Evolutionary conservation across 2,888 invertebrate genomes (phyloP), one percentile per base, ranked within the genome.

Genomic region (Crioceris asparagi): DNA sequence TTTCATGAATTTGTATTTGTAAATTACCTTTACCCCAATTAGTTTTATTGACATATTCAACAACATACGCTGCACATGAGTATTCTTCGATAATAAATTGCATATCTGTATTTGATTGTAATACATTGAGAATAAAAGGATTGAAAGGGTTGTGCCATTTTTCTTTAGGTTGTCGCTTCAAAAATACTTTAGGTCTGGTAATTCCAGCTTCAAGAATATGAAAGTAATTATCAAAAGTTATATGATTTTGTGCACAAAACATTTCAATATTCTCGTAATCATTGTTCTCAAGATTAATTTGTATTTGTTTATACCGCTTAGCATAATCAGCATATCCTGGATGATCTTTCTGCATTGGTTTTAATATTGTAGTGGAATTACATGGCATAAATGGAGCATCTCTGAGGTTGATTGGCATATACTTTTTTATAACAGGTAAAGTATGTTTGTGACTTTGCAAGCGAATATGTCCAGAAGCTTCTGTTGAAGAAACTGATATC

Each of bases 1-100:
- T 33, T 40, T 57, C 39, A 34, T 56, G 50, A 19, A 63, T 51
- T 46, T 55, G 10, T 8, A 54, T 27, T 46, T 56, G 57, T 19
- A 64, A 48, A 45, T 61, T 47, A 44, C 60, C 58, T 16, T 58
- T 44, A 1, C 62, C 60, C 50, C 58, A 35, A 40, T 57, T 54
- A 5, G 48, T 38, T 43, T 66, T 64, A 48, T 62, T 65, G 0
- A 62, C 54, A 49, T 62, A 64, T 32, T 65, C 62, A 27, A 58
- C 59, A 15, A 66, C n/a, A n/a, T n/a, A n/a, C n/a, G n/a, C n/a
- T n/a, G n/a, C n/a, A n/a, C n/a, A n/a, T n/a, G n/a, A n/a, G n/a
- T n/a, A n/a, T n/a, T n/a, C n/a, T n/a, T n/a, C n/a, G n/a, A n/a
- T n/a, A n/a, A n/a, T 4, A 4, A 4, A 2, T 2, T 4, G 25